Base-by-base conservation (phyloP, 2,888 invertebrate species). In the Orthosia incerta region DNA sequence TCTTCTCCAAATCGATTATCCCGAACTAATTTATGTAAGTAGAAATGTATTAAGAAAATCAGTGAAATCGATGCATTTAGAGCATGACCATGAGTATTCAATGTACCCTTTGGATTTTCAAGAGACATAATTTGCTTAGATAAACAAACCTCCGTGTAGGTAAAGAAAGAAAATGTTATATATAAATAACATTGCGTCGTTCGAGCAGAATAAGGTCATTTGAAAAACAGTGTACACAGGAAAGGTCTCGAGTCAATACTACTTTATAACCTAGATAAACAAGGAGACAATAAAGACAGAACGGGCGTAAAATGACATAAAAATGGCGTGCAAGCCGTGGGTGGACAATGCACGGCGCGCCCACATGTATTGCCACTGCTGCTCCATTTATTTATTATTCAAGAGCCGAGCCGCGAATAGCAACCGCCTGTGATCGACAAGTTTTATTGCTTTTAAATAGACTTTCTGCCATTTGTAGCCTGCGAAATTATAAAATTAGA, bases 381-480 rank as follows among this genome's bases (percentile, higher is more conserved):
- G 89, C 88, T 87, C 88, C 84, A 91, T 91, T 89, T 92, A 92
- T 89, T 92, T 91, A 92, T 93, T 92, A 93, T 93, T 93, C 92
- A 92, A 89, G 79, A 78, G 78, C 75, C 39, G 81, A 85, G 81
- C 82, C 85, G 79, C 84, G 71, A 87, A 88, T 86, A 88, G 75
- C 77, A 76, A 85, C 82, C 74, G 85, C 78, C 80, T 83, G 80
- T 84, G 86, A 89, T 89, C 83, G 85, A 69, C 65, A 77, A 84
- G 87, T 87, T 89, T 86, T 66, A 75, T 11, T 39, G 12, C 23
- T 63, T 71, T n/a, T 5, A 64, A 68, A 64, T 60, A 50, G 59
- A 70, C 57, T 62, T 56, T 12, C 31, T 26, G n/a, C 31, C 15
- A 3, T 62, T 45, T 53, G 31, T 3, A 13, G 23, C 18, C 0